These are phyloP conservation scores for Drosophila demipolita DNA, from an alignment of 2,888 invertebrate species.

Conservation along the genomic window DNA sequence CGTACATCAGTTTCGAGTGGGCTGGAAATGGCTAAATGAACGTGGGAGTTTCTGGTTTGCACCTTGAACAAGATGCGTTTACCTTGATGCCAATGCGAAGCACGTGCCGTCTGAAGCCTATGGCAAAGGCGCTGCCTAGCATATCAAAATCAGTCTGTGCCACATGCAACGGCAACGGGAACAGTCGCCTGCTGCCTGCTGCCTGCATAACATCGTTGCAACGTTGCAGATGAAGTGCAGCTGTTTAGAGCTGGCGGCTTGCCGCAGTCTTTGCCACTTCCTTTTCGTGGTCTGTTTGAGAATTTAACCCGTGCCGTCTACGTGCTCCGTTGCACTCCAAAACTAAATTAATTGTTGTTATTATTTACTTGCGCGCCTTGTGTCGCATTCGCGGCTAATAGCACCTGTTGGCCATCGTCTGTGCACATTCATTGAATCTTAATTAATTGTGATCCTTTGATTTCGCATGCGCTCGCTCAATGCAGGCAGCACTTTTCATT, in stretches of 20 bases:
- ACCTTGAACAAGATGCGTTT: constrained; percentile 53
- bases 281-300: constrained; percentile 78
- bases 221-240: constrained; percentile 41
- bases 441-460: constrained; percentile 68
- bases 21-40: constrained; percentile 58
- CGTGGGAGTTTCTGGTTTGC: constrained; percentile 78
- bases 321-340: constrained; percentile 56
- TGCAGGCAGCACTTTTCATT: constrained; percentile 58
- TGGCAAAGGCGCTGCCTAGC: constrained; percentile 40
- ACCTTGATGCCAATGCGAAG: constrained; percentile 50
- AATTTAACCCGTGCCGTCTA: constrained; percentile 71
- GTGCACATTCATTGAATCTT: constrained; percentile 72
- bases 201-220: constrained; percentile 61
- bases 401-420: constrained; percentile 64
- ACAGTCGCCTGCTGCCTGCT: constrained; percentile 52
- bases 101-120: constrained; percentile 56
- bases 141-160: constrained; percentile 63
- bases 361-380: constrained; percentile 42
- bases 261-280: constrained; percentile 79
- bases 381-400: constrained; percentile 8
- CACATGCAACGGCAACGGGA: constrained; percentile 47
- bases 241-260: constrained; percentile 67
- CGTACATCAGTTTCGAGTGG: constrained; percentile 64
- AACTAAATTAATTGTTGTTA: constrained; percentile 74
- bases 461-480: constrained; percentile 47